These are phyloP conservation scores for Mallotus villosus DNA, from an alignment of 2,797 vertebrate species.

Conservation along the genomic window DNA sequence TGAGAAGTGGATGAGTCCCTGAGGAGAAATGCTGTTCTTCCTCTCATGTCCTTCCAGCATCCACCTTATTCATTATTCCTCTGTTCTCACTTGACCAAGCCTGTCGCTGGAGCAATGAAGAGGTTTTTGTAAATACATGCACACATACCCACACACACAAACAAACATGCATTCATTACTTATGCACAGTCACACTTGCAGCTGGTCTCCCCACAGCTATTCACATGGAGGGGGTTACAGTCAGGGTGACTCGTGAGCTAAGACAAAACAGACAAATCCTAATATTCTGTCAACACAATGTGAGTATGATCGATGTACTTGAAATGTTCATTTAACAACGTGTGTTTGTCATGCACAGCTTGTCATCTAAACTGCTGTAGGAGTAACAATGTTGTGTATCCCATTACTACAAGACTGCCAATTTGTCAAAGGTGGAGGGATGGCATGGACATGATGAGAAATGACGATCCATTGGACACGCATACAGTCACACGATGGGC, in stretches of 20 bases:
- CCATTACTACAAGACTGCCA: background rate
- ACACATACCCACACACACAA: background rate
- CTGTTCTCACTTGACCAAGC: background rate
- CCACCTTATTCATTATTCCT: background rate
- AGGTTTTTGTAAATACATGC: background rate
- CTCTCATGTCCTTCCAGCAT: background rate
- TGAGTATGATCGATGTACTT: background rate
- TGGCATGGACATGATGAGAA: too few relatives aligned
- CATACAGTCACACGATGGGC: background rate
- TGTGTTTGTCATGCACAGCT: background rate
- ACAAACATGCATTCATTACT: background rate
- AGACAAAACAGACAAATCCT: background rate
- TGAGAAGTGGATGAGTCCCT: too few relatives aligned
- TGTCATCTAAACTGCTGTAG: background rate
- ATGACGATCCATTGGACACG: background rate
- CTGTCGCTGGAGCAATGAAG: background rate
- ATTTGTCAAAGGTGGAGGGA: background rate
- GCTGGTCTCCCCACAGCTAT: background rate
- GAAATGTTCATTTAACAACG: background rate
- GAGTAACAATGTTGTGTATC: conserved; percentile 1
- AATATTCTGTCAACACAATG: background rate
- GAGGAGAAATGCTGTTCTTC: background rate
- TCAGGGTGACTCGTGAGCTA: background rate
- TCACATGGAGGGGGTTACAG: background rate
- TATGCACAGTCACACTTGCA: background rate